A percentile compares a stretch with the other conserved stretches of the same genome.
Evolutionary conservation across 2,797 vertebrate genomes (phyloP).

Genomic region (Myotis pilosus): DNA sequence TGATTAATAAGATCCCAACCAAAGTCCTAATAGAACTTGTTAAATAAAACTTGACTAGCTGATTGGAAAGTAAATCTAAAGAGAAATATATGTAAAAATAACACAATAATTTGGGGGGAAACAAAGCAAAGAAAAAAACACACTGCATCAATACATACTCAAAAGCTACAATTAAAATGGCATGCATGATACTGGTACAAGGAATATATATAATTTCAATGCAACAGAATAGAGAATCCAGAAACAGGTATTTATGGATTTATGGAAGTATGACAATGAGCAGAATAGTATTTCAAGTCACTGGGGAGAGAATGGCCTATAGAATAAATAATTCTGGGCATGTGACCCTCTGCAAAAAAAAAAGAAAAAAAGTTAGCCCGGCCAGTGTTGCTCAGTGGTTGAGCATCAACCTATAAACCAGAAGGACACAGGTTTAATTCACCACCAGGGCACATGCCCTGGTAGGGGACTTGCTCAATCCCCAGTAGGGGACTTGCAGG

Average conservation of each 20-base stretch:
- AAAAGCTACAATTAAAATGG: slow-evolving; percentile 45
- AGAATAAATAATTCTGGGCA: slow-evolving; percentile 18
- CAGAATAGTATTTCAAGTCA: slow-evolving; percentile 28
- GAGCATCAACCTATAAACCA: no score
- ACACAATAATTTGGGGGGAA: background rate
- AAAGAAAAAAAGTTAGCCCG: background rate
- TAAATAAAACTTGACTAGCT: slow-evolving; percentile 49
- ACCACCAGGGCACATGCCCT: no score
- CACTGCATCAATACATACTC: background rate
- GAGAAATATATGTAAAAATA: slow-evolving; percentile 39
- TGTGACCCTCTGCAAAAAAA: background rate
- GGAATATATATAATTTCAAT: slow-evolving; percentile 4
- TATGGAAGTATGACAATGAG: background rate
- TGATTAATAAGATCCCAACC: slow-evolving; percentile 19
- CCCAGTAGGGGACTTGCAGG: no score
- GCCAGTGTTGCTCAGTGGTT: no score
- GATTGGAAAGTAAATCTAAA: slow-evolving; percentile 25
- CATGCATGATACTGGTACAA: background rate
- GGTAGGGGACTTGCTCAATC: no score
- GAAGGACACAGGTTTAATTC: no score
- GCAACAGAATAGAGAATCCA: background rate
- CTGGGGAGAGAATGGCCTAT: background rate
- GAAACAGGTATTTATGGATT: background rate
- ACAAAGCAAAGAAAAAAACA: slow-evolving; percentile 33
- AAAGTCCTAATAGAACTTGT: slow-evolving; percentile 26